phyloP scores from a whole-genome alignment of 2,797 vertebrate genomes.

The Chrysocyon brachyurus region DNA sequence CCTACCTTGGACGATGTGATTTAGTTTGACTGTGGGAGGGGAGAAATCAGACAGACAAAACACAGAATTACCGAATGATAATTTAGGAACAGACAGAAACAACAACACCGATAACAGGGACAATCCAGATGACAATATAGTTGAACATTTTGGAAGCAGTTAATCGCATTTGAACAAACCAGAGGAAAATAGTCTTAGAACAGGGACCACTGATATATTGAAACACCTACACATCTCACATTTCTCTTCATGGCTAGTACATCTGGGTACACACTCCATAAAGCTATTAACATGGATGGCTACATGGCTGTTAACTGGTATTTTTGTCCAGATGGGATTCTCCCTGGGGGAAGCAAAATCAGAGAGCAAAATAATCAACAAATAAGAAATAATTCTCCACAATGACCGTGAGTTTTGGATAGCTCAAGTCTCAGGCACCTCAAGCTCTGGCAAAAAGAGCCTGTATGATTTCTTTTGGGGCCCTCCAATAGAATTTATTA shows the following conservation, averaged over 20 bases:
- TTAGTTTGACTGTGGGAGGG: neutral
- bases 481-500: neutral
- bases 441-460: neutral
- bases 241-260: neutral
- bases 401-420: neutral
- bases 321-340: slow-evolving; percentile 40
- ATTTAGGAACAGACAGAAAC: slow-evolving; percentile 77
- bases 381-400: neutral
- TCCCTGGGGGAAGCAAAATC: slow-evolving; percentile 50
- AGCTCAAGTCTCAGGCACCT: neutral
- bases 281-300: slow-evolving; percentile 90
- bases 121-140: slow-evolving; percentile 76
- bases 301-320: slow-evolving; percentile 81
- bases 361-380: slow-evolving; percentile 47
- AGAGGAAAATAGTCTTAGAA: slow-evolving; percentile 67
- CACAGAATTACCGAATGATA: slow-evolving; percentile 63
- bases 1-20: slow-evolving; percentile 44
- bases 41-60: slow-evolving; percentile 73
- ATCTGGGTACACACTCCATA: slow-evolving; percentile 77
- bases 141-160: slow-evolving; percentile 90
- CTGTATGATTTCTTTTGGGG: neutral
- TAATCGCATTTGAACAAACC: slow-evolving; percentile 71
- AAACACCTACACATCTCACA: neutral
- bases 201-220: neutral
- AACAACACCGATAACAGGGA: slow-evolving; percentile 84